Base-by-base conservation (phyloP, 2,113 vertebrate genomes). In the Carassius auratus region DNA sequence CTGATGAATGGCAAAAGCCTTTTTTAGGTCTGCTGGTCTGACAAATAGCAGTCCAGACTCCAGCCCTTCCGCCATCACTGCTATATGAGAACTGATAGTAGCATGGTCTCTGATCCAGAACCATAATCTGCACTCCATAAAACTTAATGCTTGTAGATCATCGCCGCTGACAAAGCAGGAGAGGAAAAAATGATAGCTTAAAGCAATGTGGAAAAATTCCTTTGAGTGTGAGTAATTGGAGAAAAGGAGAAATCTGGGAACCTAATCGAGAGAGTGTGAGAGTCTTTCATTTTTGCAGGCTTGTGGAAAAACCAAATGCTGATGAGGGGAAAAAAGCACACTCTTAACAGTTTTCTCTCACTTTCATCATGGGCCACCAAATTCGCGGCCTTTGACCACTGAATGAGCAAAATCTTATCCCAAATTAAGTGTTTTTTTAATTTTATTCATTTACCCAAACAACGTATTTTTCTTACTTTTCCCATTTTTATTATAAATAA, bases 131-230 rank as follows among this genome's bases (percentile, higher is more conserved):
- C 86, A 89, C 85, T 87, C 88, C 62, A 73, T 87, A 19, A 88
- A 68, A 15, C 89, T 87, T 90, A 91, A 92, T 85, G 87, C 80
- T 78, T 75, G 76, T 83, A 90, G 83, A 92, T 91, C 87, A 89
- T 88, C 74, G 55, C 86, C 74, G 66, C 61, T n/a, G 19, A 38
- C 83, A 88, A 86, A 83, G 82, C 23, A 8, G 38, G 57, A 79
- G 86, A 76, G 52, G 61, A 30, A 84, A 84, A 81, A 84, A 81
- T 36, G 13, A 80, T 64, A 50, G 50, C 90, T 90, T 81, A 83
- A 77, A 76, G 84, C 91, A 84, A 86, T 82, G 82, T 66, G 71
- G 78, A 86, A 88, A 87, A 87, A 91, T 92, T 92, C 92, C 87
- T 91, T 5, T 36, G 52, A 10, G 71, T 90, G 83, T 77, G 80